Percentiles rank a stretch among this genome's conserved stretches.
These are phyloP conservation scores for Brachionus angularis DNA, from an alignment of 1,140 invertebrate species.

Conservation along the genomic window DNA sequence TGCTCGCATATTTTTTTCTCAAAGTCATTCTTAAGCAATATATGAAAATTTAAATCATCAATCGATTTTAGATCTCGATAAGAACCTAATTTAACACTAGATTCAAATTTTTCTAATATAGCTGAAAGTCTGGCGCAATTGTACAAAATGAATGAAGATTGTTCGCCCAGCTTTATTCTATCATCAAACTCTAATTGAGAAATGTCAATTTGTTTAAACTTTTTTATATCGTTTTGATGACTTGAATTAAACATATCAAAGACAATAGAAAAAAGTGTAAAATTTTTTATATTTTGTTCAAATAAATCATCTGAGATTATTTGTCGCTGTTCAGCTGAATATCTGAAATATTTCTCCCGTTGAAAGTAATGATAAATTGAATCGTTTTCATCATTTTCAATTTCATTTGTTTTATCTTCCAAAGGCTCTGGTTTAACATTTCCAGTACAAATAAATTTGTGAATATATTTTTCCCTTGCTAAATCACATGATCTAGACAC, in stretches of 20 bases:
- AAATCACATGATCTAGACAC: not conserved
- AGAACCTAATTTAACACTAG: conserved; percentile 7
- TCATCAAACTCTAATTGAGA: not conserved
- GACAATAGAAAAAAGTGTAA: conserved; percentile 11
- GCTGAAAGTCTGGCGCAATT: conserved; percentile 36
- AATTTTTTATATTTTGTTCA: not conserved
- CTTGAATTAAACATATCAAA: conserved; percentile 25
- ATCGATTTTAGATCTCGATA: not conserved
- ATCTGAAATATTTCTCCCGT: conserved; percentile 2
- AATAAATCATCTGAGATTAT: not conserved
- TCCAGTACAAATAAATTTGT: conserved; percentile 26
- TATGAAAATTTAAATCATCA: conserved; percentile 18
- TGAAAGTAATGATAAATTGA: not conserved
- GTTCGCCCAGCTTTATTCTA: not conserved
- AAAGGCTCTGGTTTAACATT: too few species aligned
- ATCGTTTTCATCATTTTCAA: conserved; percentile 18
- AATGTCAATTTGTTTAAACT: conserved; percentile 28
- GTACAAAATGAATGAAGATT: conserved; percentile 40
- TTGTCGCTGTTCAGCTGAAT: conserved; percentile 40
- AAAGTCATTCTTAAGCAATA: not conserved
- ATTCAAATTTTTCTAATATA: conserved; percentile 26
- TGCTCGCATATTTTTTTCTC: conserved; percentile 22
- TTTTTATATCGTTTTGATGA: conserved; percentile 38
- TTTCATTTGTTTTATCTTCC: too few species aligned
- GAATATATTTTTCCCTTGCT: not conserved